Base-by-base conservation (phyloP, 1,140 invertebrate species). In the Nasonia giraulti region DNA sequence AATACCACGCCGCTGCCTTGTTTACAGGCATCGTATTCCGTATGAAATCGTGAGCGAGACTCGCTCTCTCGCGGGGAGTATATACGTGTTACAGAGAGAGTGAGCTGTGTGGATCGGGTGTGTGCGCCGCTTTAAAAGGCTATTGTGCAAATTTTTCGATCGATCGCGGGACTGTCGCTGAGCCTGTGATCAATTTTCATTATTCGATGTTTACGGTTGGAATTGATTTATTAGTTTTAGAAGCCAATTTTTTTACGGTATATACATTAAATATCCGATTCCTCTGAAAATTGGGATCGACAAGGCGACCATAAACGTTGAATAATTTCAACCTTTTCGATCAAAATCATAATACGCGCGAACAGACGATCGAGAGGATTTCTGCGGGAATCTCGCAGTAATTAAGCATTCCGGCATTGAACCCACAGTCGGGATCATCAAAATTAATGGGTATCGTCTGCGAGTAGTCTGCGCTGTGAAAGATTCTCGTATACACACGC, bases 91-190 rank as follows among this genome's bases (percentile, higher is more conserved):
- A 50, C 47, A 17, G 12, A 14, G 47, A 8, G 47, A 50, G 12
- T 17, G 27, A 37, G 33, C 33, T 6, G 33, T 37, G 33, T 5
- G 33, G 33, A 37, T 3, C 33, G 5, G 55, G 20, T 27, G 55
- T 62, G 55, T 62, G 55, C 55, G 55, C 17, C 12, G 12, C 12
- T 55, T n/a, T 17, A 20, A 55, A 55, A 14, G 55, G 55, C 7
- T 79, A 71, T 80, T 80, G 79, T 80, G 66, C 66, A 80, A 80
- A 79, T 80, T 68, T 80, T 76, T 74, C 78, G 77, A 84, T 84
- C 55, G 74, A 74, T 84, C 76, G 71, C 44, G 40, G n/a, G 31
- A 33, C 50, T 80, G 62, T 80, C 66, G 17, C 55, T 62, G 55
- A 20, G 55, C 17, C 20, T n/a, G 31, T 27, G 75, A 77, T n/a